phyloP scores from a whole-genome alignment of 2,797 vertebrate genomes.

The Necrosyrtes monachus region DNA sequence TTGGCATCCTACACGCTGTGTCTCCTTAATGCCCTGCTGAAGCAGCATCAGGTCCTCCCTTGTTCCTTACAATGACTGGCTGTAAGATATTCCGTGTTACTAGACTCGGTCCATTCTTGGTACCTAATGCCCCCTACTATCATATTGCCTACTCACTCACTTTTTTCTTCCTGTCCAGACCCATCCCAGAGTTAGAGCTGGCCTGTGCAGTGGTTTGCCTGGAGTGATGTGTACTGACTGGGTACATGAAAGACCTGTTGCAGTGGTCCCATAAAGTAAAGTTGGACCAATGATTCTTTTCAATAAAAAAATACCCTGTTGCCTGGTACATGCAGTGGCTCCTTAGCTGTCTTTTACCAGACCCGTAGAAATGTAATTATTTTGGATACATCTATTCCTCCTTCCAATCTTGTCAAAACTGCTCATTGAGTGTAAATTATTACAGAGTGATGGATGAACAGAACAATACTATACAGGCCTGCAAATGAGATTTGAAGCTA shows the following conservation, averaged over 20 bases:
- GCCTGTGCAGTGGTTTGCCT: neutral
- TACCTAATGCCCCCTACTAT: neutral
- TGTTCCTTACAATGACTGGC: neutral
- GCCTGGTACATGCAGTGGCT: neutral
- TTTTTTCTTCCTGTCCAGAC: neutral
- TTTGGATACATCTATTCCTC: neutral
- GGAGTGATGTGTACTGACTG: neutral
- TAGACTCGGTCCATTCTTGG: neutral
- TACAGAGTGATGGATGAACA: neutral
- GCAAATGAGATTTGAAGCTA: neutral
- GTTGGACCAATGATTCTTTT: neutral
- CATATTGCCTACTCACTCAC: fast-evolving
- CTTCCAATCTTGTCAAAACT: neutral
- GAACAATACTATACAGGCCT: neutral
- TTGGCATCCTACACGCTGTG: neutral
- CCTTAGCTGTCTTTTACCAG: neutral
- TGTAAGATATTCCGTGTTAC: neutral
- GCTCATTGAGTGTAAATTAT: neutral
- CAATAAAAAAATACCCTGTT: neutral
- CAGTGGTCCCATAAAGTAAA: neutral
- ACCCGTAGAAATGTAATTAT: neutral
- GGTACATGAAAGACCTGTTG: neutral
- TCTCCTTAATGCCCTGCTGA: neutral
- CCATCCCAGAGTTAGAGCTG: neutral
- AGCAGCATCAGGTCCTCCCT: neutral